phyloP scores from a whole-genome alignment of 2,797 vertebrate genomes.

The Xiphorhynchus erythropygius region DNA sequence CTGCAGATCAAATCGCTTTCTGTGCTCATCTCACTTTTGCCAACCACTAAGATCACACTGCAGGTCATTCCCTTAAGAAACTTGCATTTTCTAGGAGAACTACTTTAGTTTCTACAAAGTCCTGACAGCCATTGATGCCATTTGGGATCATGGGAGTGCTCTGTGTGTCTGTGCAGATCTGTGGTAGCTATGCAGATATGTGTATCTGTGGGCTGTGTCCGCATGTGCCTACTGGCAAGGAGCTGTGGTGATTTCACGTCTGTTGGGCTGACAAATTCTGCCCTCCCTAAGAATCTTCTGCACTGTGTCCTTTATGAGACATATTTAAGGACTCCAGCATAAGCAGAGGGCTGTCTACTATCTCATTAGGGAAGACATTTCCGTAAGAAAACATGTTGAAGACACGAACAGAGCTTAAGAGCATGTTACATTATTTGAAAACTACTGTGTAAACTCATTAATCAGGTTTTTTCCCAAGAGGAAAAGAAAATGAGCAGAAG shows the following conservation, averaged over 20 bases:
- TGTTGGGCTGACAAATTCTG: neutral
- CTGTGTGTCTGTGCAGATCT: neutral
- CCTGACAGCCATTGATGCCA: neutral
- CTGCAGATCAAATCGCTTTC: neutral
- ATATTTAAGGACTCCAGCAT: neutral
- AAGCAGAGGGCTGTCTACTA: neutral
- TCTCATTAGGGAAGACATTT: neutral
- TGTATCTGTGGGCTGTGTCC: neutral
- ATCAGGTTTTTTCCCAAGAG: neutral
- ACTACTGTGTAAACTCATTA: neutral
- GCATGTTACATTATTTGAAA: neutral
- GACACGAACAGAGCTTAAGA: neutral
- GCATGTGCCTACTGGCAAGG: fast-evolving
- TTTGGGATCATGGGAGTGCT: neutral
- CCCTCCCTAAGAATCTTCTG: neutral
- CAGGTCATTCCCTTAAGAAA: neutral
- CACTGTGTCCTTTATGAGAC: neutral
- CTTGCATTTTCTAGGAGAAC: neutral
- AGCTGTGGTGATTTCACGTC: neutral
- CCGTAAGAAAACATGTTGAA: neutral
- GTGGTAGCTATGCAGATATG: too few species aligned
- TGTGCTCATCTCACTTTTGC: neutral
- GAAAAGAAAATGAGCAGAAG: neutral
- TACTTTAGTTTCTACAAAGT: neutral
- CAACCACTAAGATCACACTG: fast-evolving